These are phyloP conservation scores for Toxotes jaculatrix DNA, from an alignment of 2,113 vertebrate species.

Conservation along the genomic window DNA sequence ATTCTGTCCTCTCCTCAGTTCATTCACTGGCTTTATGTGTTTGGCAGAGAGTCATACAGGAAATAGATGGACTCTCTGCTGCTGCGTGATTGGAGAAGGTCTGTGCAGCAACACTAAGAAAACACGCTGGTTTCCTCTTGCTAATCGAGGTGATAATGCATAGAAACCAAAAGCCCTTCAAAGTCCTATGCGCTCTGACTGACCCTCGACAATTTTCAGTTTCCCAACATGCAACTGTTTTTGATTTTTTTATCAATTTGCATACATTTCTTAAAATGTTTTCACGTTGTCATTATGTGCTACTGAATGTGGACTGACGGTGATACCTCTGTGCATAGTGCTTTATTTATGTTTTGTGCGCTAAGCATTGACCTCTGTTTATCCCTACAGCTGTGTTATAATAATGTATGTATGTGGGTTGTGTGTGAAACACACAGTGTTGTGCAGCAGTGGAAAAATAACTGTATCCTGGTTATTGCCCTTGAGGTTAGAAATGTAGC, in stretches of 20 bases:
- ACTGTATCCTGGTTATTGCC: too few relatives aligned
- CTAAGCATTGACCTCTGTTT: too few relatives aligned
- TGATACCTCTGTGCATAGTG: too few relatives aligned
- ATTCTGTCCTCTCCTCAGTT: conserved; percentile 37
- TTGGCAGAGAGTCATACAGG: conserved; percentile 19
- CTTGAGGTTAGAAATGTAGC: too few relatives aligned
- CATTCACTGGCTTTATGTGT: neutral
- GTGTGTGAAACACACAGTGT: neutral
- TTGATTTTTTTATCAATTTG: too few relatives aligned
- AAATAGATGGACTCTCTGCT: conserved; percentile 43
- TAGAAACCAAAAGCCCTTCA: neutral
- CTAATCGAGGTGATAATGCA: conserved; percentile 1
- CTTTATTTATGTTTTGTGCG: neutral
- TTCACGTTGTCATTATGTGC: too few relatives aligned
- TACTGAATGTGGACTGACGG: too few relatives aligned
- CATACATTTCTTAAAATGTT: too few relatives aligned
- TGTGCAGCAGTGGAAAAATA: neutral
- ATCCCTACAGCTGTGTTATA: too few relatives aligned
- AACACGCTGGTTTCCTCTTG: conserved; percentile 11
- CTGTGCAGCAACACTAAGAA: conserved; percentile 24
- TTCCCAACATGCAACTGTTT: neutral
- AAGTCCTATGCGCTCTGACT: neutral
- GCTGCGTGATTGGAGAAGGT: conserved; percentile 37
- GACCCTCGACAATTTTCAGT: neutral
- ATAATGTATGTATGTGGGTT: too few relatives aligned